Conservation (phyloP, 2,113 vertebrate species). For the Dipodomys spectabilis region DNA sequence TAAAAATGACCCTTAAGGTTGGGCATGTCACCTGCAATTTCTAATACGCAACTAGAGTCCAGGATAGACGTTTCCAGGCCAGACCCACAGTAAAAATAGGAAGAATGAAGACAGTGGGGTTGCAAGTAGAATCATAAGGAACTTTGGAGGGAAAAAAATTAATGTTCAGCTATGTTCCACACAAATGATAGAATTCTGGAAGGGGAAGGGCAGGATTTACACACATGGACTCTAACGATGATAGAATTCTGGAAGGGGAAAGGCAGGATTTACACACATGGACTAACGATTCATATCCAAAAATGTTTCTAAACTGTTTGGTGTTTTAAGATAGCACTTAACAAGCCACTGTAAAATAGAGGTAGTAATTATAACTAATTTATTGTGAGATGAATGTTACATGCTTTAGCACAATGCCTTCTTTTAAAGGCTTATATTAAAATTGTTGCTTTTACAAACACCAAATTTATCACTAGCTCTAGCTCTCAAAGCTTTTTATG, state of each 20-base stretch:
- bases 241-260: neutral
- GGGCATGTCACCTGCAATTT: neutral
- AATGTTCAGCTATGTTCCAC: neutral
- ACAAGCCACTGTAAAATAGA: neutral
- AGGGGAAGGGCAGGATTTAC: neutral
- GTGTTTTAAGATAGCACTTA: neutral
- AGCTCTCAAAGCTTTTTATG: neutral
- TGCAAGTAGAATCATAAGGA: neutral
- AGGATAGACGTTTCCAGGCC: neutral
- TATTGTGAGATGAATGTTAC: neutral
- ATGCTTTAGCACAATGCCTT: neutral
- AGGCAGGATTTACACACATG: neutral
- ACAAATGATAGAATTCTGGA: neutral
- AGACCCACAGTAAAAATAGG: neutral
- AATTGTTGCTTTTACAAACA: neutral
- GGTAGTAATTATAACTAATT: neutral
- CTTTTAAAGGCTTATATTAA: neutral
- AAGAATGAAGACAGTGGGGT: neutral
- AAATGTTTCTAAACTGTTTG: neutral
- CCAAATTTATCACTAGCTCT: neutral
- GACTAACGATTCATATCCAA: neutral
- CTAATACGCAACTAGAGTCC: neutral
- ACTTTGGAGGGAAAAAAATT: neutral
- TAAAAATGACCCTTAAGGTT: neutral
- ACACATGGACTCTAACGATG: neutral